These are phyloP conservation scores for Belonocnema kinseyi DNA, from an alignment of 1,140 invertebrate genomes.

Conservation along the genomic window DNA sequence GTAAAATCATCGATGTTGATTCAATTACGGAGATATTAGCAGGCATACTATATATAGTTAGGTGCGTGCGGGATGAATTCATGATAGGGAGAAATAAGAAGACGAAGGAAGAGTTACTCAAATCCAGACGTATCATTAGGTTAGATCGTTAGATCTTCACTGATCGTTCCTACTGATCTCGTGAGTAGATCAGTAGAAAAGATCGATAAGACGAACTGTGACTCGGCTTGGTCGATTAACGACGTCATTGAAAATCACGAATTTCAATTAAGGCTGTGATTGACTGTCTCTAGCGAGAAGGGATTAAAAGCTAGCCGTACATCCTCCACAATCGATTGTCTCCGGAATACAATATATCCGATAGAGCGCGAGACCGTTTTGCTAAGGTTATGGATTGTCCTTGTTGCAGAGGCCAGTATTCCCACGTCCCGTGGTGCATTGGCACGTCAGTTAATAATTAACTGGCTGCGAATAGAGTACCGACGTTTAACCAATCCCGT, in stretches of 20 bases:
- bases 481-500: conserved; percentile 42
- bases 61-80: conserved; percentile 39
- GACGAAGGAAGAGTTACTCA: conserved; percentile 34
- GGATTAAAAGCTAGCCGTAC: background rate
- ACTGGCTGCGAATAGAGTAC: conserved; percentile 52
- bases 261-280: conserved; percentile 9
- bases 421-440: conserved; percentile 45
- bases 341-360: conserved; percentile 6
- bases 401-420: conserved; percentile 36
- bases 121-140: conserved; percentile 51
- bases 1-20: conserved; percentile 49
- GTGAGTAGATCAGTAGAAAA: conserved; percentile 24
- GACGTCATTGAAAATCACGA: conserved; percentile 21
- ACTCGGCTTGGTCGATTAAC: conserved; percentile 42
- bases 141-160: conserved; percentile 47
- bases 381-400: conserved; percentile 7
- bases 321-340: conserved; percentile 8
- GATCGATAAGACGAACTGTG: conserved; percentile 41
- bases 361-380: background rate
- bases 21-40: conserved; percentile 46
- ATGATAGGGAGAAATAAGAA: conserved; percentile 33
- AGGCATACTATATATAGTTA: conserved; percentile 34
- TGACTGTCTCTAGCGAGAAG: background rate
- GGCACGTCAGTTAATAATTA: conserved; percentile 49
- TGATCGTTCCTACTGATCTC: background rate